Evolutionary conservation across 2,113 vertebrate genomes (phyloP).

Genomic region (Elaphurus davidianus): DNA sequence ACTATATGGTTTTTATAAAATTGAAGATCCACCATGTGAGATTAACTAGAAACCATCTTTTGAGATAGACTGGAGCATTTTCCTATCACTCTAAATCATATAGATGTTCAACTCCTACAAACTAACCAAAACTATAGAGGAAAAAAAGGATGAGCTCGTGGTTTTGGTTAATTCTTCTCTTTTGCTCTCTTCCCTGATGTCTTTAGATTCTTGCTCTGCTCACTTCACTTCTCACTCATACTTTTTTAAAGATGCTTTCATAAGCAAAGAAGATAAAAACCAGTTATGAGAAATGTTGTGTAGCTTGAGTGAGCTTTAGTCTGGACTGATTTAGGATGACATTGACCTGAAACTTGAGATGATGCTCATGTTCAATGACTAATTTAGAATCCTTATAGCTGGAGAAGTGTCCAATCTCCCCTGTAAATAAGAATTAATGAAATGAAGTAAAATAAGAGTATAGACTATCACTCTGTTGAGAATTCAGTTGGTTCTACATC

Average conservation of each 20-base stretch:
- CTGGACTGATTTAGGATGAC: neutral
- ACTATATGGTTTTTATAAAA: neutral
- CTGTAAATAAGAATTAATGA: neutral
- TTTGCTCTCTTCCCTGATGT: neutral
- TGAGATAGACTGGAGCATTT: neutral
- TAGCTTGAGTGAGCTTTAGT: neutral
- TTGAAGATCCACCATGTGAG: neutral
- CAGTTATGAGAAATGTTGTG: neutral
- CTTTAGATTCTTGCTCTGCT: neutral
- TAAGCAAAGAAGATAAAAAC: neutral
- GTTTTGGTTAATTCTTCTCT: neutral
- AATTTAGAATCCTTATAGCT: neutral
- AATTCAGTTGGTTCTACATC: neutral
- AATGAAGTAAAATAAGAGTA: neutral
- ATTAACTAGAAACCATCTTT: neutral
- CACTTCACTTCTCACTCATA: neutral
- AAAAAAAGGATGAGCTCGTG: neutral
- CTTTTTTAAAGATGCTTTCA: neutral
- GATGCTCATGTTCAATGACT: neutral
- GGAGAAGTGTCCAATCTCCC: neutral
- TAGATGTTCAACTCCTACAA: neutral
- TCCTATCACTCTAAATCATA: neutral
- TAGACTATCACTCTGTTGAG: neutral
- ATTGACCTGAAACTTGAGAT: neutral
- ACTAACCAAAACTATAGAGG: neutral